Conservation (phyloP, 1,140 invertebrate species). For the Daktulosphaira vitifoliae region DNA sequence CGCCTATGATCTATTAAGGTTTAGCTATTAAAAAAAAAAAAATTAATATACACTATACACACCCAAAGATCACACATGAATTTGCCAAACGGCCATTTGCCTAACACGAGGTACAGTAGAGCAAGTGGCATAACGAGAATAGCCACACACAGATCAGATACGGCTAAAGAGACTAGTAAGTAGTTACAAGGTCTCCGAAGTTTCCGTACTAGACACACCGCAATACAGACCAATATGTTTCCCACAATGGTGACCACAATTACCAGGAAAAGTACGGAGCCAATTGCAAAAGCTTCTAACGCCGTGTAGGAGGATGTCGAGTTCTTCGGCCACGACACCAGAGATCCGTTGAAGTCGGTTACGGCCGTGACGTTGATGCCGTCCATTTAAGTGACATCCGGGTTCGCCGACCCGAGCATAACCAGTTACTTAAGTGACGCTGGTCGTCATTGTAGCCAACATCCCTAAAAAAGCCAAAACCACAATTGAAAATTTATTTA, state of each 20-base stretch:
- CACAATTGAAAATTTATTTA: too few species aligned
- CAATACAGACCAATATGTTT: conserved; percentile 80
- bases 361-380: conserved; percentile 16
- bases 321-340: conserved; percentile 9
- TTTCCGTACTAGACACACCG: conserved; percentile 78
- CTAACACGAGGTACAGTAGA: conserved; percentile 67
- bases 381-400: conserved; percentile 32
- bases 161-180: conserved; percentile 79
- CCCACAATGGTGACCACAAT: conserved; percentile 75
- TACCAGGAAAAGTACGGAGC: conserved; percentile 60
- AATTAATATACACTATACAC: neutral
- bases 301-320: conserved; percentile 43
- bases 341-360: conserved; percentile 9
- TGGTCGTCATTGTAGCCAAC: neutral
- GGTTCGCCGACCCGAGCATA: conserved; percentile 23
- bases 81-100: conserved; percentile 74
- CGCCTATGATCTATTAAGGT: too few species aligned
- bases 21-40: too few species aligned
- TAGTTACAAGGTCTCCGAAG: conserved; percentile 76
- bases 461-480: too few species aligned
- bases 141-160: conserved; percentile 76
- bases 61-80: conserved; percentile 77
- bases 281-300: conserved; percentile 57
- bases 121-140: conserved; percentile 79
- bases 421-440: conserved; percentile 4